Percentiles rank a stretch among this genome's conserved stretches.
Evolutionary conservation across 2,888 invertebrate species (phyloP).

Genomic region (Osedax frankpressi): DNA sequence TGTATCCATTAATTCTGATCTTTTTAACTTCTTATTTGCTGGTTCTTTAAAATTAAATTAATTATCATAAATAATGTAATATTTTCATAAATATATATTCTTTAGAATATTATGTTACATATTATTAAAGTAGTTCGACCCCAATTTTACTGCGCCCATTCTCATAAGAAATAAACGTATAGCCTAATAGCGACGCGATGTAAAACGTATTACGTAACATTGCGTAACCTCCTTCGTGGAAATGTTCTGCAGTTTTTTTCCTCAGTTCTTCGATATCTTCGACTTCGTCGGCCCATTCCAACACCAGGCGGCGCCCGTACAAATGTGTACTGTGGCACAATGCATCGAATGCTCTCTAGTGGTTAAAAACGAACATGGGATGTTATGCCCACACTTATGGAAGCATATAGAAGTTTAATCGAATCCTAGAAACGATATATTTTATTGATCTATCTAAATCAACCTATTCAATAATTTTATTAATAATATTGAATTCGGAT

Average conservation of each 20-base stretch:
- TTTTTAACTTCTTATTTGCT: neutral
- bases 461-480: too few relatives aligned
- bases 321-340: conserved; percentile 92
- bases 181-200: too few relatives aligned
- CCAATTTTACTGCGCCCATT: too few relatives aligned
- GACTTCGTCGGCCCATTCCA: conserved; percentile 77
- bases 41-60: neutral
- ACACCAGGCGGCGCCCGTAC: conserved; percentile 79
- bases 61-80: neutral
- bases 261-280: conserved; percentile 63
- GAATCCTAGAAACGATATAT: too few relatives aligned
- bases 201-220: too few relatives aligned
- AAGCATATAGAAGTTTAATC: neutral
- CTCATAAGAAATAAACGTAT: too few relatives aligned
- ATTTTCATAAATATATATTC: too few relatives aligned
- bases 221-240: conserved; percentile 39
- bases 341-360: conserved; percentile 74
- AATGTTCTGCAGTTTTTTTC: conserved; percentile 62
- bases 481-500: too few relatives aligned
- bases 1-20: neutral
- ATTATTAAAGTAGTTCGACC: too few relatives aligned
- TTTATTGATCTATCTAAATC: too few relatives aligned
- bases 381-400: neutral
- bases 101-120: too few relatives aligned
- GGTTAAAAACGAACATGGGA: neutral